These are phyloP conservation scores for Neosalanx taihuensis DNA, from an alignment of 2,797 vertebrate genomes.

Conservation along the genomic window DNA sequence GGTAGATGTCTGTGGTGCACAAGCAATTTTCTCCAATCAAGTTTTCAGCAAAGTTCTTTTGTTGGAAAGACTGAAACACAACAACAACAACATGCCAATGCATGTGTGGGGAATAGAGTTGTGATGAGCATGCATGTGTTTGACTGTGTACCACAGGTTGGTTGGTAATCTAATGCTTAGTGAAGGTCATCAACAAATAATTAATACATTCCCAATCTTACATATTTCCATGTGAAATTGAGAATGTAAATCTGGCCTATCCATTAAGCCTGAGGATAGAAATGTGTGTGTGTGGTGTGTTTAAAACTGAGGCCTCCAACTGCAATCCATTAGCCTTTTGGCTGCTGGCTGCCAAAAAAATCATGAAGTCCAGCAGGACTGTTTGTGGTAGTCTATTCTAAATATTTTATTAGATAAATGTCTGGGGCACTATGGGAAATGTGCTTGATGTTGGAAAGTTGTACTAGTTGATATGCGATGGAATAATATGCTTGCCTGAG, in stretches of 20 bases:
- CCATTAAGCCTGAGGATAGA: background rate
- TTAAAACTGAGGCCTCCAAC: background rate
- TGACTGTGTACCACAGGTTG: too few species aligned
- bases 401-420: conserved; percentile 85
- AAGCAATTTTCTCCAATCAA: background rate
- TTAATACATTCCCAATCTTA: background rate
- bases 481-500: background rate
- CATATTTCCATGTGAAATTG: background rate
- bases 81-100: background rate
- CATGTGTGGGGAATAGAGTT: too few species aligned
- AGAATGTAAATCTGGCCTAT: background rate
- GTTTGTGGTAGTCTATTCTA: conserved; percentile 61
- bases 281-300: background rate
- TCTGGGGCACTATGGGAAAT: conserved; percentile 51
- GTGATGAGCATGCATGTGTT: too few species aligned
- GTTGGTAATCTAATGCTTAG: too few species aligned
- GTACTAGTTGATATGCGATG: conserved; percentile 38
- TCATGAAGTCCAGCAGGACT: conserved; percentile 67
- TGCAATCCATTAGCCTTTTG: conserved; percentile 41
- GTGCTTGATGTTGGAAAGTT: conserved; percentile 77
- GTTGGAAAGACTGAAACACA: background rate
- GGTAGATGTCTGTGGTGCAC: conserved; percentile 38
- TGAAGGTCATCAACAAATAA: background rate
- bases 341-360: conserved; percentile 63
- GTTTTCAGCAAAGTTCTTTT: background rate